These are phyloP conservation scores for Syngnathus floridae DNA, from an alignment of 2,113 vertebrate genomes.

Conservation along the genomic window DNA sequence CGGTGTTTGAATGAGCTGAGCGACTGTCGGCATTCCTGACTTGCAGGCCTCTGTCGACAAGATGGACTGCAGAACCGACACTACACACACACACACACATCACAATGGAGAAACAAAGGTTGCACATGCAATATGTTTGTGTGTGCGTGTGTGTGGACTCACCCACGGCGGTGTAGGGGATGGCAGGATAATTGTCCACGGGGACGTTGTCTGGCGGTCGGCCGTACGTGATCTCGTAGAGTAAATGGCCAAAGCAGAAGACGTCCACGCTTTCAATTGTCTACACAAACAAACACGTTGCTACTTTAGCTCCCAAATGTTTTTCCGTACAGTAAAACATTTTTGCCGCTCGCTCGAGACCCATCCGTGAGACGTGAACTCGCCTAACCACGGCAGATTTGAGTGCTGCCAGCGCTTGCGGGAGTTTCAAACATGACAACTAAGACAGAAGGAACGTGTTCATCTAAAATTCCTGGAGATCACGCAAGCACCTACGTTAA, in stretches of 20 bases:
- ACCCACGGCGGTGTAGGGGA: slow-evolving; percentile 80
- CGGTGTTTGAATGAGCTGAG: slow-evolving; percentile 87
- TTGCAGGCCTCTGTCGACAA: slow-evolving; percentile 92
- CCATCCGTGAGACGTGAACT: too few relatives aligned
- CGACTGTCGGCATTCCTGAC: slow-evolving; percentile 84
- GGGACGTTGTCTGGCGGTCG: slow-evolving; percentile 82
- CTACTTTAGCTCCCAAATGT: neutral
- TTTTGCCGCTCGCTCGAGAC: too few relatives aligned
- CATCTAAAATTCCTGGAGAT: too few relatives aligned
- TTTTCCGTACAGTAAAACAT: neutral
- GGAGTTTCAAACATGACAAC: too few relatives aligned
- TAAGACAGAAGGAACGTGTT: too few relatives aligned
- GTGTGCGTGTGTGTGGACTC: slow-evolving; percentile 47
- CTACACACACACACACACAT: slow-evolving; percentile 60
- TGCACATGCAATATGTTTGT: neutral
- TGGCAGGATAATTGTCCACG: slow-evolving; percentile 78
- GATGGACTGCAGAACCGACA: slow-evolving; percentile 89
- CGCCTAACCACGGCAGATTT: too few relatives aligned
- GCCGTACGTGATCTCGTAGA: slow-evolving; percentile 95
- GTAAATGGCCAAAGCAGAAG: slow-evolving; percentile 88
- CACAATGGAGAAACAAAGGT: neutral
- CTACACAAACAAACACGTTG: slow-evolving; percentile 52
- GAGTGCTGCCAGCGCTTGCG: too few relatives aligned
- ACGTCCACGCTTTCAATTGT: slow-evolving; percentile 87
- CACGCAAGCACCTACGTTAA: slow-evolving; percentile 75